These are phyloP conservation scores for Myrmecophaga tridactyla DNA, from an alignment of 2,113 vertebrate genomes.

Conservation along the genomic window DNA sequence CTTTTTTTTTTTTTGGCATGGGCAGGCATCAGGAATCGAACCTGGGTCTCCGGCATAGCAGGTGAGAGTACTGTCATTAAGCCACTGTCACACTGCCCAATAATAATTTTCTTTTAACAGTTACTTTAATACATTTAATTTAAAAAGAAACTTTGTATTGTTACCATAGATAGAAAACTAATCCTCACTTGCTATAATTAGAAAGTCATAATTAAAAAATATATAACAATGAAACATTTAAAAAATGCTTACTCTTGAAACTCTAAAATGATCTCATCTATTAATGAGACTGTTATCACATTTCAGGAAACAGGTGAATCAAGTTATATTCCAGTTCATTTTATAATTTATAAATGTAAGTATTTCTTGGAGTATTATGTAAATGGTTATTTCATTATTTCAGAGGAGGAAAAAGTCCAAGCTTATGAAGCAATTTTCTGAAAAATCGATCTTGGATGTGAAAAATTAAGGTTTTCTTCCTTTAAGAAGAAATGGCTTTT, in stretches of 20 bases:
- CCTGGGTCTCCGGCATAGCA: too few species aligned
- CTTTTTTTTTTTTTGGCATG: too few species aligned
- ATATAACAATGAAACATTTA: not conserved
- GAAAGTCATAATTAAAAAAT: constrained; percentile 9
- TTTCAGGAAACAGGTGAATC: not conserved
- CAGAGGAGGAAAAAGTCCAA: not conserved
- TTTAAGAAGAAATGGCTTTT: constrained; percentile 18
- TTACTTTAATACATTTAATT: not conserved
- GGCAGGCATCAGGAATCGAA: too few species aligned
- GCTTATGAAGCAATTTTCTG: not conserved
- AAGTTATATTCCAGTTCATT: not conserved
- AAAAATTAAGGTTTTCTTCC: not conserved
- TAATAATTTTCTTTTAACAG: not conserved
- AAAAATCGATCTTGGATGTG: not conserved
- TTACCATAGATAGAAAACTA: not conserved
- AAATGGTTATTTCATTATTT: constrained; percentile 42
- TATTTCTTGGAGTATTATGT: not conserved
- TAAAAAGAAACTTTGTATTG: not conserved
- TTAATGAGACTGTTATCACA: not conserved
- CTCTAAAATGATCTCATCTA: not conserved
- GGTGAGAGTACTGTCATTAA: too few species aligned
- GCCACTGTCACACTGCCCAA: too few species aligned
- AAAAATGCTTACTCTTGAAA: not conserved
- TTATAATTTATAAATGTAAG: not conserved
- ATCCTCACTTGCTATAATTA: not conserved